A percentile compares a stretch with the other conserved stretches of the same genome.
Conservation (phyloP, 2,113 vertebrate genomes). For the Syrrhaptes paradoxus region DNA sequence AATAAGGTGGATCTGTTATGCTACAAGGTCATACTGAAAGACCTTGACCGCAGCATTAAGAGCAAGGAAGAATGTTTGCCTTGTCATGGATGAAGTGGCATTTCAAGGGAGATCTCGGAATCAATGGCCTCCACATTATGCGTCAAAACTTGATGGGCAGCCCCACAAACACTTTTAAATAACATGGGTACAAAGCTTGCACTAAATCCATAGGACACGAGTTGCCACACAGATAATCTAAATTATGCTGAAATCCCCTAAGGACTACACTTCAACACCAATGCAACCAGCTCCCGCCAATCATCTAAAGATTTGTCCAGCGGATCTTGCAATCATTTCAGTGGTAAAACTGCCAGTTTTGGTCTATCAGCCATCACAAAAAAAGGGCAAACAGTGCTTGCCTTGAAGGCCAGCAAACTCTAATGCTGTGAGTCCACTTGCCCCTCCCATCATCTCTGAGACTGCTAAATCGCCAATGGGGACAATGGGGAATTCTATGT, state of each 20-base stretch:
- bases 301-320: background rate
- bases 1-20: background rate
- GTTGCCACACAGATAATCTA: background rate
- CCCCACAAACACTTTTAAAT: background rate
- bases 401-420: background rate
- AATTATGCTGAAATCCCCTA: background rate
- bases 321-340: background rate
- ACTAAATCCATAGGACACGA: background rate
- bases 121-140: background rate
- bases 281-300: background rate
- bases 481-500: background rate
- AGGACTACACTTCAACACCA: background rate
- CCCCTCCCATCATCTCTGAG: background rate
- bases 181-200: background rate
- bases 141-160: background rate
- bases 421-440: background rate
- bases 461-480: background rate
- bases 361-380: background rate
- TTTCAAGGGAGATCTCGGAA: background rate
- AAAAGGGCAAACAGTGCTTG: background rate
- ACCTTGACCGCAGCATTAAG: background rate
- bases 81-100: background rate
- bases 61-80: background rate
- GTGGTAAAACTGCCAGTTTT: background rate
- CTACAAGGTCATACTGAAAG: background rate